Base-by-base conservation (phyloP, 2,888 invertebrate genomes). In the Blastobasis lacticolella region DNA sequence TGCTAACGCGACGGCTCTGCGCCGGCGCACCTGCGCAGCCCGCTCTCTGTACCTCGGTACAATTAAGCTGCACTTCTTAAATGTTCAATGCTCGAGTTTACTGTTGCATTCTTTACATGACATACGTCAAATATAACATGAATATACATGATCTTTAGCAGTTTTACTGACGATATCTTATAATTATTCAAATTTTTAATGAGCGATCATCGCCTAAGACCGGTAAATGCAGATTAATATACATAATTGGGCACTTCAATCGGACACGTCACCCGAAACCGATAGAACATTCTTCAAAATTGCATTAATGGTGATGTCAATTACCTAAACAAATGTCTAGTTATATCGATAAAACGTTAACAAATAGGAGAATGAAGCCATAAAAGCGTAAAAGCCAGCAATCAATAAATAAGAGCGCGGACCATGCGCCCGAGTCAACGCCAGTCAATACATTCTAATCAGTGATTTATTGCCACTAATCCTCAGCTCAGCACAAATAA, bases 371-470 rank as follows among this genome's bases (percentile, higher is more conserved):
- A 81, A 81, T 76, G 71, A 71, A 73, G 70, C 72, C 68, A 72
- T 83, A 81, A 84, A 81, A 78, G 69, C 66, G 68, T 74, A 78
- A 75, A 75, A 82, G 64, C 62, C 75, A 77, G 73, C 73, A 73
- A 71, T 66, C 67, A 69, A 77, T 85, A 84, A 81, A 84, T 78
- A 82, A 78, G 67, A 73, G 71, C 61, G 72, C 71, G 73, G 75
- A 66, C 71, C 75, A 74, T 75, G 75, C 75, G 77, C 73, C 76
- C 68, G 71, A 83, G 77, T 80, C 81, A 85, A 79, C 77, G 81
- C 82, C 81, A 85, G 87, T 88, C 86, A 88, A 86, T 86, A 86
- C 86, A 86, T 85, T 88, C 82, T 87, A 88, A 88, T 87, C 88
- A 88, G 83, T 87, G 88, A 88, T 88, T 86, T 88, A 88, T 86